These are phyloP conservation scores for Trachelus troglodyta DNA, from an alignment of 2,888 invertebrate species.

Conservation along the genomic window DNA sequence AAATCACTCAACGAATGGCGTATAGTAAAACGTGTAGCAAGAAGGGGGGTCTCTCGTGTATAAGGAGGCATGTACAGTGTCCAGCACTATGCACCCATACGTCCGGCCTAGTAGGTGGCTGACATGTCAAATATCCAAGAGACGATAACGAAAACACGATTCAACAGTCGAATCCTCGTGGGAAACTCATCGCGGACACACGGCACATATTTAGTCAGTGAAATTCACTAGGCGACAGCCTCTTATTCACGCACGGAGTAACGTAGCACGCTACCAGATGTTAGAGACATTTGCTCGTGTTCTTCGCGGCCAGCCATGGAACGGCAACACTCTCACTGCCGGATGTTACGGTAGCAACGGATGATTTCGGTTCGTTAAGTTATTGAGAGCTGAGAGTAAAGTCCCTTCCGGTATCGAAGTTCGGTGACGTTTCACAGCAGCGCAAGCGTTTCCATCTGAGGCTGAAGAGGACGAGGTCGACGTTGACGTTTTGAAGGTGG, in stretches of 20 bases:
- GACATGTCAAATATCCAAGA: not conserved
- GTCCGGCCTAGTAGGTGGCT: not conserved
- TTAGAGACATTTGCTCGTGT: constrained; percentile 17
- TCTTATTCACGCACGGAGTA: not conserved
- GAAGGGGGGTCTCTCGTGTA: not conserved
- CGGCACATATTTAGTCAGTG: constrained; percentile 1
- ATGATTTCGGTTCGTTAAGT: not conserved
- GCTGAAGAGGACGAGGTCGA: not conserved
- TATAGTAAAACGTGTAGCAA: not conserved
- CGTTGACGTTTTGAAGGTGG: not conserved
- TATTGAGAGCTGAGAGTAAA: not conserved
- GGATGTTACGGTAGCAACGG: not conserved
- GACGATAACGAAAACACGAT: not conserved
- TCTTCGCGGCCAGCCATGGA: constrained; percentile 8
- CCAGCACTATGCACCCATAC: constrained; percentile 6
- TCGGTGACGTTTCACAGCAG: not conserved
- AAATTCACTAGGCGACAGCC: not conserved
- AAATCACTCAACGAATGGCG: not conserved
- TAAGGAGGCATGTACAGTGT: not conserved
- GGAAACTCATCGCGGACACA: not conserved
- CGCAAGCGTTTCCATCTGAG: not conserved
- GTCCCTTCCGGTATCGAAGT: not conserved
- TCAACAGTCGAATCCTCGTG: not conserved
- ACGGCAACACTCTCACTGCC: constrained; percentile 9
- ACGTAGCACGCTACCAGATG: constrained; percentile 1